Percentiles rank a stretch among this genome's conserved stretches.
Conservation (phyloP, 1,140 invertebrate genomes). For the Drosophila oshimai region DNA sequence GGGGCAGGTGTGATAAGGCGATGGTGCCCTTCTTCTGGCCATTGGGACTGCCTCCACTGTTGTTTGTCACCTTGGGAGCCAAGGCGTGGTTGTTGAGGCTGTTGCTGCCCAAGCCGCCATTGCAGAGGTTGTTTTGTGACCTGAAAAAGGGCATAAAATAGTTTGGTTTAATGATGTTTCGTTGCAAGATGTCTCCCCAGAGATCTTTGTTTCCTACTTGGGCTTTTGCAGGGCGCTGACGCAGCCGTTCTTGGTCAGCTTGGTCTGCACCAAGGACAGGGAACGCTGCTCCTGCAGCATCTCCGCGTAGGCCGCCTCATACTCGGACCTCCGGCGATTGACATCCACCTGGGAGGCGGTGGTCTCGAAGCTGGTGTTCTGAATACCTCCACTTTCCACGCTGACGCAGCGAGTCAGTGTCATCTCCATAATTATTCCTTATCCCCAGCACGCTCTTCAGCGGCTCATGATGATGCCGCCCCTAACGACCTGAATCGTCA, state of each 20-base stretch:
- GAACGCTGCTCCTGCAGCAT: slow-evolving; percentile 49
- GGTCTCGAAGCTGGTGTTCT: slow-evolving; percentile 41
- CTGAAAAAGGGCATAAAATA: slow-evolving; percentile 83
- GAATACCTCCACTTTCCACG: slow-evolving; percentile 35
- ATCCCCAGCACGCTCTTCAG: not conserved
- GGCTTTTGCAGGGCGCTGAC: slow-evolving; percentile 57
- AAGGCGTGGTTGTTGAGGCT: slow-evolving; percentile 82
- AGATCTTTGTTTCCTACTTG: slow-evolving; percentile 33
- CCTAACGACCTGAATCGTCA: slow-evolving; percentile 12
- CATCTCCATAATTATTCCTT: slow-evolving; percentile 30
- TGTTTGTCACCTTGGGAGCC: slow-evolving; percentile 87
- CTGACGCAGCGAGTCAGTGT: slow-evolving; percentile 39
- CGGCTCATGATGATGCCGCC: slow-evolving; percentile 4
- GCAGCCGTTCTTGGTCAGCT: slow-evolving; percentile 68
- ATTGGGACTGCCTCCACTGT: slow-evolving; percentile 84
- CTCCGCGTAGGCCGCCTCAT: slow-evolving; percentile 44
- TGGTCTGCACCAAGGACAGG: slow-evolving; percentile 62
- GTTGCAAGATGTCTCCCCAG: not conserved
- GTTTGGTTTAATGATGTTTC: not conserved
- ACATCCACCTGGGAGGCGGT: not conserved
- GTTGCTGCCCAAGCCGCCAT: slow-evolving; percentile 85
- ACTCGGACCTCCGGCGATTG: slow-evolving; percentile 32
- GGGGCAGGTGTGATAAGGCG: slow-evolving; percentile 89
- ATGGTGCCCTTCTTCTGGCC: slow-evolving; percentile 85
- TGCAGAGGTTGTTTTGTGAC: slow-evolving; percentile 88